Evolutionary conservation across 2,113 vertebrate genomes (phyloP), one percentile per base, ranked within the genome.

Genomic region (Paracyprichromis sp.): DNA sequence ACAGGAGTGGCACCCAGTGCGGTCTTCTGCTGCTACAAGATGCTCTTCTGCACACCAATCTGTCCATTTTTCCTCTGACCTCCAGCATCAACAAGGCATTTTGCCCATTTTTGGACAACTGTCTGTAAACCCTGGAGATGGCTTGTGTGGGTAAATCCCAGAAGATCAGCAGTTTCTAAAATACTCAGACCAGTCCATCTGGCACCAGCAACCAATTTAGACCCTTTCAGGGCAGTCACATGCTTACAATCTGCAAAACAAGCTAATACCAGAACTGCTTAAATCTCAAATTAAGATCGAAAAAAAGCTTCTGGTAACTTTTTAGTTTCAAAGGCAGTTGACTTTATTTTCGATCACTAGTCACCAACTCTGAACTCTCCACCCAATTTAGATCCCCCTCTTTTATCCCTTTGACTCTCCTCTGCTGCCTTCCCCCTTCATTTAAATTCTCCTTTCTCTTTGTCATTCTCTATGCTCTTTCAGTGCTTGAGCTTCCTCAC

Each of bases 401-500:
- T 90, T 83, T 91, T 9, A 87, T 84, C 57, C 40, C 11, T 80
- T 53, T 24, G 57, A 43, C 69, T 84, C 45, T n/a, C 80, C 69
- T 81, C 80, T 76, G n/a, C 83, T 43, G 80, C 84, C 34, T 83
- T 88, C 66, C 82, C 50, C 83, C 87, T 82, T 90, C 82, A 93
- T 94, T 93, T 83, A 81, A 89, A 91, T 87, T 92, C 86, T 82
- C 76, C 85, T 69, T 83, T 85, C 89, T 86, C 90, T 86, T 76
- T 84, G 91, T 89, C 89, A 91, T 90, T 87, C 86, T 13, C 80
- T 83, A 16, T 90, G 89, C 88, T 89, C 92, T 90, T 92, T 92
- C 89, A 86, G 63, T 85, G 86, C 81, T 63, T 4, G 21, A 76
- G 84, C 78, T 83, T 79, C 45, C 83, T 54, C 80, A 86, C 84